Percentiles rank a stretch among this genome's conserved stretches.
phyloP scores from a whole-genome alignment of 2,113 vertebrate genomes.

The Poicephalus gulielmi region DNA sequence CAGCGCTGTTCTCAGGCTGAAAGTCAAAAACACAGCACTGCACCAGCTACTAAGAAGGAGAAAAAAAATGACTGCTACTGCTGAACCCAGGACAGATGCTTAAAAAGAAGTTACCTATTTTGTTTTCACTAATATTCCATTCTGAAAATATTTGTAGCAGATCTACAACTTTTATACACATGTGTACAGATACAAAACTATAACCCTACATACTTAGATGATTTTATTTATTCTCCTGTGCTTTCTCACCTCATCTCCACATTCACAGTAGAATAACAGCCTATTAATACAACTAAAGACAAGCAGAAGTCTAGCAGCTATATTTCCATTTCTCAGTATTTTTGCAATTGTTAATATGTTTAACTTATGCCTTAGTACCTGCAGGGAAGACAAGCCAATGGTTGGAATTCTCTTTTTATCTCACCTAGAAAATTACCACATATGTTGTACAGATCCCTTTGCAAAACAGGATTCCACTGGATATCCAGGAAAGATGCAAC shows the following conservation, averaged over 20 bases:
- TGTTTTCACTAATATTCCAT: background rate
- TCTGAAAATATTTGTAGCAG: background rate
- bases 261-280: background rate
- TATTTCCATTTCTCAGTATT: background rate
- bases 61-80: too few relatives aligned
- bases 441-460: background rate
- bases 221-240: background rate
- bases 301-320: background rate
- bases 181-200: background rate
- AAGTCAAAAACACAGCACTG: too few relatives aligned
- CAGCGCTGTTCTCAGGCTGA: too few relatives aligned
- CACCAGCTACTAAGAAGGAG: too few relatives aligned
- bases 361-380: background rate
- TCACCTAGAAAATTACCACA: background rate
- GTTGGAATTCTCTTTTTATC: background rate
- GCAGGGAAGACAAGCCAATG: background rate
- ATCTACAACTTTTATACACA: background rate
- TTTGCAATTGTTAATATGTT: background rate
- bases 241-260: background rate
- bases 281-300: background rate
- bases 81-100: background rate
- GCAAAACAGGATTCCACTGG: background rate
- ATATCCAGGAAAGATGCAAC: background rate
- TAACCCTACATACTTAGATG: background rate
- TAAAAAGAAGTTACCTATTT: background rate